Base-by-base conservation (phyloP, 2,888 invertebrate genomes). In the Sycophila texana region DNA sequence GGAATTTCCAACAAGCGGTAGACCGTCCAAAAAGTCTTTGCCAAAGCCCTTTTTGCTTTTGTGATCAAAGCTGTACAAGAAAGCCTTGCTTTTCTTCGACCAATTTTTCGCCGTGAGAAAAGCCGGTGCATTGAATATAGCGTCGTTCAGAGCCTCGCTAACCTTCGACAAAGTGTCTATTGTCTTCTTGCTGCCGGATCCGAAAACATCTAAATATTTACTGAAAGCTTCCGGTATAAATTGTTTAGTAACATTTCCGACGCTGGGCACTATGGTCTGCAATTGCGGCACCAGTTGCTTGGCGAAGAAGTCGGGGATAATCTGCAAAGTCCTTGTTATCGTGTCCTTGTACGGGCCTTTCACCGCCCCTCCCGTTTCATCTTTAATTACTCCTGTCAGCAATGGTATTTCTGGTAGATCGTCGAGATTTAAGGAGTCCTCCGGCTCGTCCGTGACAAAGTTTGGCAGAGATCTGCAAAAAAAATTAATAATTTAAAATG, bases 21-120 rank as follows among this genome's bases (percentile, higher is more conserved):
- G 88, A 2, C 94, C 95, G 10, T 91, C 92, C n/a, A 96, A 88
- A 85, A 96, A 95, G 81, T 92, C 91, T 13, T 92, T 91, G 2
- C 94, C 95, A 81, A 92, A 92, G 79, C 92, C 93, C 26, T 92
- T 91, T 83, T 93, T 93, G 1, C 95, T 94, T 12, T 91, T 90
- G 84, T 95, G 94, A 84, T 96, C 95, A 87, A 96, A 96, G 86
- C 94, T 94, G 88, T 96, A 96, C 73, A 96, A 91, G 87, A 92
- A 95, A 0, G 95, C 93, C 0, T 94, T 92, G 0, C 93, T 93
- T 66, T 91, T 89, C 80, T 94, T 93, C 0, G 91, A 88, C 96
- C 96, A 96, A n/a, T 93, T 91, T 82, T 94, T 91, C 0, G 94
- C 94, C 5, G 94, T 94, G 68, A 95, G 90, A 86, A 94, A 95